Conservation (phyloP, 2,888 invertebrate species). For the Scrobipalpa atriplicella region DNA sequence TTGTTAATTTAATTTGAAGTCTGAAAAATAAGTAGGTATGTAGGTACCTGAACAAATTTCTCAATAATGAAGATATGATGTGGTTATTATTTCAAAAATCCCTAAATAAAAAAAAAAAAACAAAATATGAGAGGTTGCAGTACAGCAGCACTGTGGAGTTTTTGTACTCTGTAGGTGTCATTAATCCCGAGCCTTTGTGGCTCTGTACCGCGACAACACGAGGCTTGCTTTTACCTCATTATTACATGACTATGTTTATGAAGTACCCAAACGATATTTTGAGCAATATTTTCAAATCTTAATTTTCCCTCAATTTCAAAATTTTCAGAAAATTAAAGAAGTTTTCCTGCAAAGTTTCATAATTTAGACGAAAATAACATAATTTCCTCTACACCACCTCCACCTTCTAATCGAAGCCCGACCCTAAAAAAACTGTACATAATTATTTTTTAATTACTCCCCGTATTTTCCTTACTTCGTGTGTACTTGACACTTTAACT, state of each 20-base stretch:
- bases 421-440: slow-evolving; percentile 16
- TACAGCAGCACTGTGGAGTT: background rate
- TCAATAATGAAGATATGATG: too few relatives aligned
- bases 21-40: too few relatives aligned
- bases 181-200: slow-evolving; percentile 25
- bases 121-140: background rate
- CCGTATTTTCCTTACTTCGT: slow-evolving; percentile 22
- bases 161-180: slow-evolving; percentile 48
- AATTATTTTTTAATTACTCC: slow-evolving; percentile 26
- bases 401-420: background rate
- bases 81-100: too few relatives aligned
- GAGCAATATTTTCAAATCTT: background rate
- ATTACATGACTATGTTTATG: too few relatives aligned
- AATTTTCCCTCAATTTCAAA: too few relatives aligned
- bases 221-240: slow-evolving; percentile 13
- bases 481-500: slow-evolving; percentile 6
- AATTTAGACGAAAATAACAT: too few relatives aligned
- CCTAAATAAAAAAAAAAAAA: too few relatives aligned
- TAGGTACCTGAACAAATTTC: too few relatives aligned
- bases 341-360: too few relatives aligned
- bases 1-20: too few relatives aligned
- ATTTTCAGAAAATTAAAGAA: too few relatives aligned
- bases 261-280: too few relatives aligned
- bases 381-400: background rate
- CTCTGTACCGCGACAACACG: background rate